Evolutionary conservation across 53 echinoderm and acorn worm species (phyloP).

Genomic region (Hippasteria phrygiana): DNA sequence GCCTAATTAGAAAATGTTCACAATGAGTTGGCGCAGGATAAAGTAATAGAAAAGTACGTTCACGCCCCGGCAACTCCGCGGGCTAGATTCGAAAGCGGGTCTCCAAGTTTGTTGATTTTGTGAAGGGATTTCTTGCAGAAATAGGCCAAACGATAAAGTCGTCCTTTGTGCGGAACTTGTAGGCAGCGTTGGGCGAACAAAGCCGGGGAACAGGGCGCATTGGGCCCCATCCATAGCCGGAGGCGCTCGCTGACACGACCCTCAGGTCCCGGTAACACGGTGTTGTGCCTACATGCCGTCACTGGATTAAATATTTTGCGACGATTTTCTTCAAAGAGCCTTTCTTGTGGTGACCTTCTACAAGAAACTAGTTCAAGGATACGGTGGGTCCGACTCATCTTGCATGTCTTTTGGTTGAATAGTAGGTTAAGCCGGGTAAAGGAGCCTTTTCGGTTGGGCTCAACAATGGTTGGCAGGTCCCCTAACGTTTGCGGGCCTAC

Average conservation of each 20-base stretch:
- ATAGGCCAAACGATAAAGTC: conserved; percentile 65
- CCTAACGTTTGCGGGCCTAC: conserved; percentile 4
- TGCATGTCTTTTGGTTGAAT: conserved; percentile 25
- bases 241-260: background rate
- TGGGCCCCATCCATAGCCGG: background rate
- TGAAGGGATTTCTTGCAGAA: conserved; percentile 52
- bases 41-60: conserved; percentile 47
- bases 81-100: conserved; percentile 56
- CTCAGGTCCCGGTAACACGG: background rate
- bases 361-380: conserved; percentile 64
- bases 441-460: background rate
- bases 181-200: conserved; percentile 50
- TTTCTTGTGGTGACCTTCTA: conserved; percentile 50
- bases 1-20: no score
- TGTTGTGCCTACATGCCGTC: conserved; percentile 38
- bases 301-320: conserved; percentile 8
- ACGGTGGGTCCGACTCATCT: conserved; percentile 26
- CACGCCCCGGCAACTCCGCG: conserved; percentile 37
- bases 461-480: conserved; percentile 27
- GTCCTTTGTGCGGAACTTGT: conserved; percentile 39
- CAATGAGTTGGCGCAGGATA: no score
- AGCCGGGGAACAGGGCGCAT: background rate
- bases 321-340: background rate
- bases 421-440: conserved; percentile 51
- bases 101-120: conserved; percentile 66